Evolutionary conservation across 2,113 vertebrate species (phyloP), one percentile per base, ranked within the genome.

Genomic region (Megalops atlanticus): DNA sequence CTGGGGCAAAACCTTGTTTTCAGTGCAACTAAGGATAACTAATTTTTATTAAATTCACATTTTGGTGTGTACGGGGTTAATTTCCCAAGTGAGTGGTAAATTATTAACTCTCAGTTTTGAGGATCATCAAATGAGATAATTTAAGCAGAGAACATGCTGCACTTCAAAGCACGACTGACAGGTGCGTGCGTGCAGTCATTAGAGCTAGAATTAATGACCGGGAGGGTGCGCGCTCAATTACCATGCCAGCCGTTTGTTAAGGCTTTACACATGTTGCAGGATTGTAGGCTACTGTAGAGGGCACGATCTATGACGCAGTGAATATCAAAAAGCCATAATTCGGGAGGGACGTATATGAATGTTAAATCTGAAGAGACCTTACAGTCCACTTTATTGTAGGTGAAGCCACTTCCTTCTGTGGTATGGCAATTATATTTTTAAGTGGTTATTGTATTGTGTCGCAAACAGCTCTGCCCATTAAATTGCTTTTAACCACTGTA

Each of bases 151-250:
- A 47, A 40, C 1, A 33, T 49, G 43, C 27, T 33, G 3, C 18
- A 35, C 39, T 47, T 52, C 74, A 76, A 76, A 47, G 74, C 74
- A 1, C 33, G 14, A 18, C 45, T 12, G 41, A 16, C 74, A 76
- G 74, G 27, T 49, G 45, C 41, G 35, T 43, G 27, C 41, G 31
- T 43, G 45, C 43, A 45, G 41, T 76, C 21, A 76, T 76, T 76
- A 76, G 12, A 14, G n/a, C 7, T 49, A 14, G 47, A 76, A 52
- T 76, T 76, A 76, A 76, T 76, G 45, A 47, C n/a, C 12, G 74
- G 43, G 35, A 7, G 24, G 45, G n/a, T 15, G 16, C n/a, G 43
- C 74, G 33, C 43, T 76, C n/a, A 76, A 35, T 76, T 24, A 49
- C 27, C 8, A 35, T 47, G 14, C 33, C 31, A 76, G 27, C 41